Evolutionary conservation across 2,888 invertebrate species (phyloP).

Genomic region (Neocrepidodera transversa): DNA sequence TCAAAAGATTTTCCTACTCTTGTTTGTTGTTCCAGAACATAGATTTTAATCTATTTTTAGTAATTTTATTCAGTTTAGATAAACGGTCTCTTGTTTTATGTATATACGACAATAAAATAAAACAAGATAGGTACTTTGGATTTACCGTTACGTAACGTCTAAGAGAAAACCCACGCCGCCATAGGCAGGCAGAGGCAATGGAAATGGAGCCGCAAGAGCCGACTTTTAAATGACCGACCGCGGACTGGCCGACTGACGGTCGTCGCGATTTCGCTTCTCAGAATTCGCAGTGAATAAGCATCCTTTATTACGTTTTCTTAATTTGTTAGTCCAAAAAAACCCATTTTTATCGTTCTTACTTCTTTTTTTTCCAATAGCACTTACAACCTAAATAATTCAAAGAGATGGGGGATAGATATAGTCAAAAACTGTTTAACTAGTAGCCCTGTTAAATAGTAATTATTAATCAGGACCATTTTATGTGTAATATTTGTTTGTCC

Average conservation of each 20-base stretch:
- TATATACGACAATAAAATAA: background rate
- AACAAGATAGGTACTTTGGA: slow-evolving; percentile 5
- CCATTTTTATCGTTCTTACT: no score
- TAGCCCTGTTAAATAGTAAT: no score
- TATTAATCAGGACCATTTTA: no score
- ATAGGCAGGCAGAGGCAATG: background rate
- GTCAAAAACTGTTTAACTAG: no score
- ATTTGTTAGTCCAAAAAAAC: no score
- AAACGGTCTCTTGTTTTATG: background rate
- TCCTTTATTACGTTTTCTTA: background rate
- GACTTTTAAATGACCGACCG: slow-evolving; percentile 1
- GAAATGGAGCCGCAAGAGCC: no score
- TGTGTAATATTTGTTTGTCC: no score
- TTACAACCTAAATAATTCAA: no score
- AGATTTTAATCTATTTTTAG: background rate
- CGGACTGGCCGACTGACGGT: slow-evolving; percentile 8
- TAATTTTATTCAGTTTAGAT: background rate
- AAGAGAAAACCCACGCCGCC: slow-evolving; percentile 22
- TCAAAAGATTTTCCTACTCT: no score
- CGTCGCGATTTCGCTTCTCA: slow-evolving; percentile 5
- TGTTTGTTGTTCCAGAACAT: no score
- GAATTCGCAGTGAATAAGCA: background rate
- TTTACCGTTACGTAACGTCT: slow-evolving; percentile 25
- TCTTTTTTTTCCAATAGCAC: no score
- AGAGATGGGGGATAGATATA: no score